phyloP scores from a whole-genome alignment of 2,888 invertebrate species.

The Erebia aethiops region DNA sequence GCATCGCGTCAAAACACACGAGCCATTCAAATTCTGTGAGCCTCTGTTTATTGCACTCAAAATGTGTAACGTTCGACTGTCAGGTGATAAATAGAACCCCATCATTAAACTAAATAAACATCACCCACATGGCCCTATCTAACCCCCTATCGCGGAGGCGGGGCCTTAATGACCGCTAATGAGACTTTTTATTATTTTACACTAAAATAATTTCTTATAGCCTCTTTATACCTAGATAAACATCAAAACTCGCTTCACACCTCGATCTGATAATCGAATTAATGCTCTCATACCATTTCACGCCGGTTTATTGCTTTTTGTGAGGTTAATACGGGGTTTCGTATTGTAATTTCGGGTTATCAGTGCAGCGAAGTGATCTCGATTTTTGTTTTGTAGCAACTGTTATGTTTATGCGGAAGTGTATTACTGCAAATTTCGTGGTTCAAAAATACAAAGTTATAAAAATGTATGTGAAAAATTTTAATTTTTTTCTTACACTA shows the following conservation, averaged over 20 bases:
- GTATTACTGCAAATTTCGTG: conserved; percentile 17
- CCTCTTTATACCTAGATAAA: conserved; percentile 83
- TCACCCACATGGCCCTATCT: conserved; percentile 65
- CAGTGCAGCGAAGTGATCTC: conserved; percentile 73
- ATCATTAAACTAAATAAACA: conserved; percentile 72
- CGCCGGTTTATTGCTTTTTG: conserved; percentile 80
- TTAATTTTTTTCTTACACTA: too few relatives aligned
- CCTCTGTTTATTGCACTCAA: conserved; percentile 34
- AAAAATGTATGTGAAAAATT: too few relatives aligned
- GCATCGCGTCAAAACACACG: conserved; percentile 12
- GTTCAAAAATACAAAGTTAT: not conserved
- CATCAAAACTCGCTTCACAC: conserved; percentile 82
- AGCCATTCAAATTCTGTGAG: conserved; percentile 10
- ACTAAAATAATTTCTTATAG: conserved; percentile 81
- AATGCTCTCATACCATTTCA: conserved; percentile 80
- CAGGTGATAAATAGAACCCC: conserved; percentile 60
- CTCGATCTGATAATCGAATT: conserved; percentile 83
- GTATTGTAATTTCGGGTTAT: conserved; percentile 77
- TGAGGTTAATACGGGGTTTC: conserved; percentile 73
- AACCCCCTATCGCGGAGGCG: conserved; percentile 76
- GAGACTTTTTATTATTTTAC: conserved; percentile 82
- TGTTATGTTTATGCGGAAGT: conserved; percentile 44
- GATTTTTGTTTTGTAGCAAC: conserved; percentile 56
- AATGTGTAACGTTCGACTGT: conserved; percentile 37
- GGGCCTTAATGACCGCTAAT: conserved; percentile 79